Base-by-base conservation (phyloP, 2,888 invertebrate genomes). In the Meloe dianella region DNA sequence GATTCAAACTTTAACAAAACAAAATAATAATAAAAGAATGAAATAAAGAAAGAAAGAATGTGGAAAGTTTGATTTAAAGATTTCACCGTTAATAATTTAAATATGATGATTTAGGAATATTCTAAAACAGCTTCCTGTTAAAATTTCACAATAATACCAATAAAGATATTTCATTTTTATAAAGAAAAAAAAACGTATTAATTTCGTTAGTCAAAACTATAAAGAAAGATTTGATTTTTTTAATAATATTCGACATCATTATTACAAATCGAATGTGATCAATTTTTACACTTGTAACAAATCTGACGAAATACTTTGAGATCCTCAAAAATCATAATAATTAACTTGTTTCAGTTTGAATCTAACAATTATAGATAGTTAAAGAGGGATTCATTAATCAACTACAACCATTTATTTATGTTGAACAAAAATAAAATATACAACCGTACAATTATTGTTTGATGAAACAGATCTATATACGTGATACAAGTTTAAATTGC, bases 401-500 rank as follows among this genome's bases (percentile, higher is more conserved):
- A 32, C 57, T 10, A 30, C 24, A 62, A 32, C 57, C 62, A 22
- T 57, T 56, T 62, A 62, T 62, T 57, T 62, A 47, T 24, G 24
- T 57, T 62, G 14, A 20, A 51, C 9, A 57, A 62, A 57, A 20
- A 35, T 35, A 8, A 62, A 27, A 27, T 27, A 27, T 57, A 24
- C 12, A 4, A 32, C 35, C 32, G 10, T 62, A 62, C 57, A 57
- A 62, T 62, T 62, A 62, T 35, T 57, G 20, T 30, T n/a, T 24
- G 62, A 62, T 62, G 57, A 27, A 56, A 32, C 24, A 51, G 38
- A 35, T 60, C 61, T 35, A n/a, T 14, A 57, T 47, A 32, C 57
- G 24, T 57, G 62, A 56, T 62, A 57, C 9, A 32, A 6, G 57
- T 56, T 38, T 62, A 62, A 54, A 62, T 62, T 62, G 62, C 62